These are phyloP conservation scores for Taphrorychus bicolor DNA, from an alignment of 2,888 invertebrate genomes.

Conservation along the genomic window DNA sequence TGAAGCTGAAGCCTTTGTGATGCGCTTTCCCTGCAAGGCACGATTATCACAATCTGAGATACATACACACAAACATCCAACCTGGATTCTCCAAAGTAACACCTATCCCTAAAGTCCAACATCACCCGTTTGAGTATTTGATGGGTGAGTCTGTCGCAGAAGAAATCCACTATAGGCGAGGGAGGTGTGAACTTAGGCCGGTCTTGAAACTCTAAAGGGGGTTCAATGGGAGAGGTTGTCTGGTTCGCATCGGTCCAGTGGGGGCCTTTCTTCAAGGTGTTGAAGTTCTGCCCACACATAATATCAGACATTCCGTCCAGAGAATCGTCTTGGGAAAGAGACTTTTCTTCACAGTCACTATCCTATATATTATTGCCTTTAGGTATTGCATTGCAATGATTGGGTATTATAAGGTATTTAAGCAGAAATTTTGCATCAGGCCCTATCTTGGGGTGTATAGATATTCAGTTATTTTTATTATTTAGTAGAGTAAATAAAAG, in stretches of 20 bases:
- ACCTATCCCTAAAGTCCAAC: slow-evolving; percentile 57
- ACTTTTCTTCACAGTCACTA: slow-evolving; percentile 82
- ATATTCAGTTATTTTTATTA: too few relatives aligned
- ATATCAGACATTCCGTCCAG: slow-evolving; percentile 77
- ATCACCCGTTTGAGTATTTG: slow-evolving; percentile 63
- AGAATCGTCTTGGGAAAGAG: slow-evolving; percentile 80
- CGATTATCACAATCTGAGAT: not conserved
- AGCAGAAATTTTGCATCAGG: too few relatives aligned
- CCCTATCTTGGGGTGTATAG: too few relatives aligned
- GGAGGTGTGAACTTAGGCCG: slow-evolving; percentile 56
- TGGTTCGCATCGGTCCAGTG: slow-evolving; percentile 65
- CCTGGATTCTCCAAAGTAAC: slow-evolving; percentile 39
- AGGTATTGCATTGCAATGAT: too few relatives aligned
- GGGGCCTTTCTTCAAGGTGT: slow-evolving; percentile 82
- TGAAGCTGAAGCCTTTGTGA: not conserved
- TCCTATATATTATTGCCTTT: slow-evolving; percentile 63
- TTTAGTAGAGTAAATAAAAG: too few relatives aligned
- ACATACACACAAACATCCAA: not conserved
- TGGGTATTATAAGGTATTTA: too few relatives aligned
- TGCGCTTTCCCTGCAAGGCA: too few relatives aligned
- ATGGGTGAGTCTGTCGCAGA: slow-evolving; percentile 60
- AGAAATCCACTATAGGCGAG: slow-evolving; percentile 56
- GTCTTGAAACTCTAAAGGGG: slow-evolving; percentile 86
- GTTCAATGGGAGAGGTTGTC: slow-evolving; percentile 74
- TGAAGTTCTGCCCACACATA: slow-evolving; percentile 83